Evolutionary conservation across 2,797 vertebrate genomes (phyloP).

Genomic region (Acanthiza pusilla): DNA sequence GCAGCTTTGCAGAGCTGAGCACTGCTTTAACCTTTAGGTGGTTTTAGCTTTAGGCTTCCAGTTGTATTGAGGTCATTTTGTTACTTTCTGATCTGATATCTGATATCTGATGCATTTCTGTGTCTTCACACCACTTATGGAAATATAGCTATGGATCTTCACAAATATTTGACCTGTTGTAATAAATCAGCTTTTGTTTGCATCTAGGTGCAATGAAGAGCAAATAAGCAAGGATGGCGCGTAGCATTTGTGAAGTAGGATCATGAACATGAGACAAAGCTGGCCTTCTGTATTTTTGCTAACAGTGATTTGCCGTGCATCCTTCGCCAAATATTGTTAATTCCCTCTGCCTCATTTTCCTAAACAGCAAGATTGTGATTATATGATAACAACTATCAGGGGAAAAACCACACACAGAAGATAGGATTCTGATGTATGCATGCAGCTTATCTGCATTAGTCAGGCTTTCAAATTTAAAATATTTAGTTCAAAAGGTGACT

Average conservation of each 20-base stretch:
- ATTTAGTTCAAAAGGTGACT: background rate
- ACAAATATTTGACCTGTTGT: background rate
- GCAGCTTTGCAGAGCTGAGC: background rate
- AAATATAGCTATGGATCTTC: background rate
- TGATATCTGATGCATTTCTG: background rate
- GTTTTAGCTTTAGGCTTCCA: background rate
- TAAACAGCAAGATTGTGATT: background rate
- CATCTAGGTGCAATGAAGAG: background rate
- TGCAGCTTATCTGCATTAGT: background rate
- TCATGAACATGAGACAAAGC: background rate
- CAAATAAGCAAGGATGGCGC: background rate
- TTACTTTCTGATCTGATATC: background rate
- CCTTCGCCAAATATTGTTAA: background rate
- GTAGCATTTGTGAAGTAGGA: background rate
- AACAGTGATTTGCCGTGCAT: background rate
- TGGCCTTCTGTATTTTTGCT: background rate
- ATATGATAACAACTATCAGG: background rate
- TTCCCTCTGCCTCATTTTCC: background rate
- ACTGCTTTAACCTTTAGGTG: background rate
- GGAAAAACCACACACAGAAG: background rate
- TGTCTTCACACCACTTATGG: background rate
- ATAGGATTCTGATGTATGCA: background rate
- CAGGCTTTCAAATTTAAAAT: background rate
- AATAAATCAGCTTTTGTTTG: background rate
- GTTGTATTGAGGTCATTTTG: fast-evolving